These are phyloP conservation scores for Pristis pectinata DNA, from an alignment of 2,797 vertebrate species.

Conservation along the genomic window DNA sequence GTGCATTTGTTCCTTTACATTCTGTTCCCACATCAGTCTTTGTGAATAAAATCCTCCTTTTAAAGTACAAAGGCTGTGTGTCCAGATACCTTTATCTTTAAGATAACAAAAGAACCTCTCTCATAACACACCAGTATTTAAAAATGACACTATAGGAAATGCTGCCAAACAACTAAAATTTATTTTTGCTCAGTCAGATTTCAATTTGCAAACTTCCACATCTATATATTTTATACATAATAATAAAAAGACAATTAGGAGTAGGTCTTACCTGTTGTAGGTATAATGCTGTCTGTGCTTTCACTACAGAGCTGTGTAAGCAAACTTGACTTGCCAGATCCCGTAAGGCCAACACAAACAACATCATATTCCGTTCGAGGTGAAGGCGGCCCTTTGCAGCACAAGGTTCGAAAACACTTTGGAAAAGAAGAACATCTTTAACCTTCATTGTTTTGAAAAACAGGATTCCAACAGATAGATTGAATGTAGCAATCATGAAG, in stretches of 20 bases:
- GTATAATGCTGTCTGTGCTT: conserved; percentile 72
- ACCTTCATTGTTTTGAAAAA: background rate
- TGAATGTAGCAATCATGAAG: background rate
- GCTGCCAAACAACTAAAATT: background rate
- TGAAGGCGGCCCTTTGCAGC: conserved; percentile 92
- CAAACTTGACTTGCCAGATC: conserved; percentile 90
- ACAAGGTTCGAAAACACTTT: conserved; percentile 95
- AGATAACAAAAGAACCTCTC: too few species aligned
- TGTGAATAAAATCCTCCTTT: too few species aligned
- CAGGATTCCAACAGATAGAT: background rate
- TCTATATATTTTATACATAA: background rate
- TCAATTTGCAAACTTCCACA: background rate
- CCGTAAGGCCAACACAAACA: conserved; percentile 93
- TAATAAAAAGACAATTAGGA: too few species aligned
- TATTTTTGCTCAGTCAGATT: background rate
- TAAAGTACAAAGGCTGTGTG: too few species aligned
- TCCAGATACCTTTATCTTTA: too few species aligned
- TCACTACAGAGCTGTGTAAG: conserved; percentile 88
- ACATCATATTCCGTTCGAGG: conserved; percentile 92
- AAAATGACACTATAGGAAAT: background rate
- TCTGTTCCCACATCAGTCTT: too few species aligned
- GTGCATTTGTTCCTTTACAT: too few species aligned
- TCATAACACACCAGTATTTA: too few species aligned
- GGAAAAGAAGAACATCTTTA: conserved; percentile 39
- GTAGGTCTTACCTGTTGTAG: conserved; percentile 77